Percentiles rank a stretch among this genome's conserved stretches.
Evolutionary conservation across 2,888 invertebrate species (phyloP).

Genomic region (Yponomeuta sedellus): DNA sequence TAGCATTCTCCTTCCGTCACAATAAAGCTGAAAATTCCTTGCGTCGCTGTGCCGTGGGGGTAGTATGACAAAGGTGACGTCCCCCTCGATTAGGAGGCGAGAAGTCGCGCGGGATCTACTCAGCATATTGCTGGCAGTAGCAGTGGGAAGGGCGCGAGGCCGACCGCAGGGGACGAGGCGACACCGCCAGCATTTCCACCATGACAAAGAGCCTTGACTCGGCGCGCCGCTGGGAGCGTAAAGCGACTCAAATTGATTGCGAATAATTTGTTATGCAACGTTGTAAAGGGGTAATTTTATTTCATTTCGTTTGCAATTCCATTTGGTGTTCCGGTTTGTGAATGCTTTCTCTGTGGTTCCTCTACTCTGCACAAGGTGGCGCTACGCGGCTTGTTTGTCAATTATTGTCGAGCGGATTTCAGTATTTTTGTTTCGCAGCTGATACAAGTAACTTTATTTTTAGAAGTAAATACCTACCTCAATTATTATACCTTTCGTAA

Average conservation of each 20-base stretch:
- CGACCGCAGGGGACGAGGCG: slow-evolving; percentile 35
- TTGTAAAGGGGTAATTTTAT: slow-evolving; percentile 13
- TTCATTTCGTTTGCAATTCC: background rate
- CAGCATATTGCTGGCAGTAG: slow-evolving; percentile 58
- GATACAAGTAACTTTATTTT: too few species aligned
- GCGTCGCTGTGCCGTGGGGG: slow-evolving; percentile 33
- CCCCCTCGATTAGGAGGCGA: slow-evolving; percentile 65
- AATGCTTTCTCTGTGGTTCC: slow-evolving; percentile 16
- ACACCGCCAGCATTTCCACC: background rate
- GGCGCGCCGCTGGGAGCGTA: slow-evolving; percentile 43
- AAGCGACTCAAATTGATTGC: slow-evolving; percentile 58
- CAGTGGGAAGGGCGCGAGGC: slow-evolving; percentile 22
- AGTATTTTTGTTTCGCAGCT: background rate
- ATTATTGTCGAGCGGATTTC: background rate
- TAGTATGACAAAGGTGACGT: slow-evolving; percentile 65
- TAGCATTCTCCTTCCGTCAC: slow-evolving; percentile 19
- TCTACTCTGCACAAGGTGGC: slow-evolving; percentile 38
- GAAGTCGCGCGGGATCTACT: slow-evolving; percentile 61
- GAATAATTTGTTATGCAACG: slow-evolving; percentile 19
- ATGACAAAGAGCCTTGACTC: slow-evolving; percentile 46
- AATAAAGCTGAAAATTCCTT: slow-evolving; percentile 27
- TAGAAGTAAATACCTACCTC: too few species aligned
- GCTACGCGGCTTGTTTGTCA: slow-evolving; percentile 20
- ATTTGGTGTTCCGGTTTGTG: background rate
- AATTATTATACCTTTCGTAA: too few species aligned